These are phyloP conservation scores for Platichthys flesus DNA, from an alignment of 2,113 vertebrate genomes.

Conservation along the genomic window DNA sequence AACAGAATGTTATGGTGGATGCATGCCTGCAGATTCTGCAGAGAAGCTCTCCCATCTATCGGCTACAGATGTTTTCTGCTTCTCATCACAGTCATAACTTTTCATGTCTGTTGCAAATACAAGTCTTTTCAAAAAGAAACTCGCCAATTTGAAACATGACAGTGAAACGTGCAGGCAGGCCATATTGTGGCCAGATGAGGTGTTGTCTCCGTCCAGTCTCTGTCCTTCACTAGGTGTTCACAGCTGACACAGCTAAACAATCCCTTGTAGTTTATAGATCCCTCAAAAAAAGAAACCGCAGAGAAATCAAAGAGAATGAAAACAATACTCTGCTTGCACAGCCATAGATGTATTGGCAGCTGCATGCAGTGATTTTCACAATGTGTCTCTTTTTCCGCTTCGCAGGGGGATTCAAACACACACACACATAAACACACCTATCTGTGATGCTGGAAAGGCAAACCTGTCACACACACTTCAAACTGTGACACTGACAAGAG, in stretches of 20 bases:
- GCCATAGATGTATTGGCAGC: conserved; percentile 13
- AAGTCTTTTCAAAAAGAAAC: conserved; percentile 51
- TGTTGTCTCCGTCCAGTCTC: conserved; percentile 29
- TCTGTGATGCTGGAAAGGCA: conserved; percentile 58
- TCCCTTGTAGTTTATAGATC: conserved; percentile 2
- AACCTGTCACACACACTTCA: conserved; percentile 61
- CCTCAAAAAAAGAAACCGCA: conserved; percentile 23
- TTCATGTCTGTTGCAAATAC: conserved; percentile 52
- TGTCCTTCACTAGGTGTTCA: conserved; percentile 51
- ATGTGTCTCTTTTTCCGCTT: conserved; percentile 39
- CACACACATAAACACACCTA: conserved; percentile 49
- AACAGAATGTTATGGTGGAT: background rate
- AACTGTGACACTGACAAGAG: conserved; percentile 47
- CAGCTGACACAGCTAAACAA: conserved; percentile 54
- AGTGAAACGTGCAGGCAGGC: conserved; percentile 47
- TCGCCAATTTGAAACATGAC: conserved; percentile 43
- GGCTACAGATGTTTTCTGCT: conserved; percentile 44
- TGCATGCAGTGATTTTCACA: conserved; percentile 26
- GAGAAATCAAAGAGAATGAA: background rate
- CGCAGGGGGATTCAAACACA: conserved; percentile 54
- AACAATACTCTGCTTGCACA: background rate
- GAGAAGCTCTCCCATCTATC: conserved; percentile 13
- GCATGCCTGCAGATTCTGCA: conserved; percentile 21
- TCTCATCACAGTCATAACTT: conserved; percentile 44
- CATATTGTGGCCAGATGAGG: conserved; percentile 76